Percentiles rank a stretch among this genome's conserved stretches.
Evolutionary conservation across 1,140 invertebrate genomes (phyloP).

Genomic region (Cephus cinctus): DNA sequence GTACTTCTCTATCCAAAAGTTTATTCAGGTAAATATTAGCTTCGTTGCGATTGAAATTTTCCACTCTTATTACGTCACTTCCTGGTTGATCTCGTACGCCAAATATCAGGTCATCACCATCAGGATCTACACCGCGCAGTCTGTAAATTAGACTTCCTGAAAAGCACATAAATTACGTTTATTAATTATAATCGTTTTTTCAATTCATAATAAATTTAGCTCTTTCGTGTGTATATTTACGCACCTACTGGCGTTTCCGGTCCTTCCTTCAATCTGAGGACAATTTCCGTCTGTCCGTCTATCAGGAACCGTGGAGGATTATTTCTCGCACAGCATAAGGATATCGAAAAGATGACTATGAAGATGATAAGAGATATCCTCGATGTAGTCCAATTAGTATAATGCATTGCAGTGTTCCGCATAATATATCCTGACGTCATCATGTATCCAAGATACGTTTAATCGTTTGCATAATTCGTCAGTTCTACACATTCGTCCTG

Average conservation of each 20-base stretch:
- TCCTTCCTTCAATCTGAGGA: slow-evolving; percentile 83
- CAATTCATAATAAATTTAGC: not conserved
- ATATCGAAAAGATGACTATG: slow-evolving; percentile 8
- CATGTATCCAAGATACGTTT: not conserved
- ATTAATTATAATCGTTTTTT: slow-evolving; percentile 6
- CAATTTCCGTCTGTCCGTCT: slow-evolving; percentile 85
- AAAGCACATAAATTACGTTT: slow-evolving; percentile 27
- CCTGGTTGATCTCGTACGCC: slow-evolving; percentile 76
- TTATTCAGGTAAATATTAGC: slow-evolving; percentile 86
- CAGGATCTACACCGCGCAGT: slow-evolving; percentile 77
- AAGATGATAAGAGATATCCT: slow-evolving; percentile 16
- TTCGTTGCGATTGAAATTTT: slow-evolving; percentile 76
- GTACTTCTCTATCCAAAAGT: slow-evolving; percentile 86
- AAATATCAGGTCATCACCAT: slow-evolving; percentile 81
- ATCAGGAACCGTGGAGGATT: slow-evolving; percentile 80
- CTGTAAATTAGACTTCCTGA: slow-evolving; percentile 81
- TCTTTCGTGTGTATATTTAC: slow-evolving; percentile 31
- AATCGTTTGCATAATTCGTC: slow-evolving; percentile 2
- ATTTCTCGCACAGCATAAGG: slow-evolving; percentile 58
- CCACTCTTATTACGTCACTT: slow-evolving; percentile 80
- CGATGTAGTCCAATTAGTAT: slow-evolving; percentile 28
- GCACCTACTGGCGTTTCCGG: slow-evolving; percentile 81
- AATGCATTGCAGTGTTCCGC: no score
- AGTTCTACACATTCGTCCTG: no score
- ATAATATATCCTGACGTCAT: slow-evolving; percentile 17